Evolutionary conservation across 2,888 invertebrate species (phyloP), one percentile per base, ranked within the genome.

Genomic region (Vesta saturnalis): DNA sequence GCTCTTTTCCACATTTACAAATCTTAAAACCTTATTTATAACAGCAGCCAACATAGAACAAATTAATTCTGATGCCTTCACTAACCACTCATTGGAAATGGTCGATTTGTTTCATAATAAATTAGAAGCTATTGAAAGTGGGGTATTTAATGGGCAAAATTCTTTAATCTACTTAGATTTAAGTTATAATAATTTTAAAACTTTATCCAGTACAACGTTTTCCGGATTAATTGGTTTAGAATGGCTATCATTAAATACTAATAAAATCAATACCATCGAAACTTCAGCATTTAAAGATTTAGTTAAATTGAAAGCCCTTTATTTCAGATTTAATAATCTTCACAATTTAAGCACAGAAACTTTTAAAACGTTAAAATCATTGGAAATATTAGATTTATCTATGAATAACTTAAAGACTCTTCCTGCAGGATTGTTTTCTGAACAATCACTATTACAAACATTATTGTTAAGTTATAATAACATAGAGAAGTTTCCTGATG

Each of bases 271-370:
- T 47, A 60, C 30, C 12, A 64, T 71, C 22, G 46, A 55, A 4
- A n/a, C 35, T 14, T 16, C 19, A 1, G 16, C 64, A 12, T 70
- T 70, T 43, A 30, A 43, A 10, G 21, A 57, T 5, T 15, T 64
- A 15, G 60, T 52, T 14, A 64, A 60, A 1, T 21, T 70, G 15
- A 67, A 54, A 46, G 49, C 62, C 3, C 18, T 93, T 60, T 91
- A 92, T 81, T 83, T 92, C 74, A 90, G 89, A 59, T 86, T 87
- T 76, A 94, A 93, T 80, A 86, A 89, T 65, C 84, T 94, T 77
- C 85, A 86, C 55, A 84, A 85, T 74, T 84, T 93, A 76, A 87
- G 89, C 35, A 83, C 85, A 1, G 88, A 87, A 63, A 83, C 89
- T 57, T 92, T 93, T 80, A 85, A 86, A 35, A 88, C 89, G 79